These are phyloP conservation scores for Drosophila eohydei DNA, from an alignment of 2,888 invertebrate genomes.

Conservation along the genomic window DNA sequence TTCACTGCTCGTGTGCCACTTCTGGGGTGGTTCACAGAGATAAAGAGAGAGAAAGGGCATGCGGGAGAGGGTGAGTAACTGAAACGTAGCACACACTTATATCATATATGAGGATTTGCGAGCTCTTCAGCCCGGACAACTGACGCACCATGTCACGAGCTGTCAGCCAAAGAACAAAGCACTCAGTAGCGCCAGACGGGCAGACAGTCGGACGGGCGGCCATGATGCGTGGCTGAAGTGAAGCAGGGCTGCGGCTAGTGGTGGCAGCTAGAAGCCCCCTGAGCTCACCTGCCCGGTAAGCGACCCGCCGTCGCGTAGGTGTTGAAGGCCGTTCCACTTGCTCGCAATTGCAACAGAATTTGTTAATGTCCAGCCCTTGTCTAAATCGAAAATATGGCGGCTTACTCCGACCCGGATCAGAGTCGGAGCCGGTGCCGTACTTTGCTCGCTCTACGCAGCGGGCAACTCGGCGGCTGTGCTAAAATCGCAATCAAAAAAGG, in stretches of 20 bases:
- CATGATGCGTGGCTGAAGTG: conserved; percentile 43
- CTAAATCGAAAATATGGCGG: conserved; percentile 11
- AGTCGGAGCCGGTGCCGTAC: not conserved
- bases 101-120: conserved; percentile 56
- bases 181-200: conserved; percentile 67
- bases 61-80: conserved; percentile 38
- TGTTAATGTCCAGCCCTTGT: conserved; percentile 35
- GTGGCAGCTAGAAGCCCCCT: conserved; percentile 22
- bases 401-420: conserved; percentile 4
- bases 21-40: conserved; percentile 19
- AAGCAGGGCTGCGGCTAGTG: conserved; percentile 5
- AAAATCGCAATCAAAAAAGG: conserved; percentile 38
- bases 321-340: conserved; percentile 71
- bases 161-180: conserved; percentile 73
- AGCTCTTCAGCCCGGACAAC: conserved; percentile 48
- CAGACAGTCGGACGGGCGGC: conserved; percentile 61
- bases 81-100: conserved; percentile 25
- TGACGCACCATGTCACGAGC: conserved; percentile 57
- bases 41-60: not conserved
- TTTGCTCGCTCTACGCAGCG: conserved; percentile 34
- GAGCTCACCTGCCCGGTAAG: conserved; percentile 23
- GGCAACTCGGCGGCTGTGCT: conserved; percentile 45
- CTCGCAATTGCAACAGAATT: conserved; percentile 41
- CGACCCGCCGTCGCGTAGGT: conserved; percentile 44
- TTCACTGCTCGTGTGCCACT: conserved; percentile 61